Conservation (phyloP, 2,797 vertebrate genomes). For the Carcharodon carcharias region DNA sequence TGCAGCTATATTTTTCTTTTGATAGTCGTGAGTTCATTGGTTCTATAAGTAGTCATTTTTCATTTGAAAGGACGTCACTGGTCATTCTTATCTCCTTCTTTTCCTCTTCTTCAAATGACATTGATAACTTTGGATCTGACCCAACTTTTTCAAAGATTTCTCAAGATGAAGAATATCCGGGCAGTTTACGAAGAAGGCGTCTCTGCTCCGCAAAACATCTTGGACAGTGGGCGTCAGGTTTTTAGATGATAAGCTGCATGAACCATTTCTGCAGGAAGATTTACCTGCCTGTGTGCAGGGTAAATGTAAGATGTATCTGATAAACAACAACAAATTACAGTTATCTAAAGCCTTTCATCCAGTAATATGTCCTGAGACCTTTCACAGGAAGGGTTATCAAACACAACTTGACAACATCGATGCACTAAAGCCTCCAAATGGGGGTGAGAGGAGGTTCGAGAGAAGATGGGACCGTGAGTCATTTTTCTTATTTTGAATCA, state of each 20-base stretch:
- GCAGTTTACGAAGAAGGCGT: background rate
- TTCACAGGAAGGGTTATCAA: background rate
- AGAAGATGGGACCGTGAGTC: too few relatives aligned
- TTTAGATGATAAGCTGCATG: background rate
- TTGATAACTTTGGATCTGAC: conserved; percentile 7
- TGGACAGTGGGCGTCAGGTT: background rate
- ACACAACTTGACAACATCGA: background rate
- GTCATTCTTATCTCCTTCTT: conserved; percentile 53
- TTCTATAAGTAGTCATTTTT: conserved; percentile 52
- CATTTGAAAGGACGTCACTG: conserved; percentile 47
- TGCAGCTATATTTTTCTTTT: conserved; percentile 61
- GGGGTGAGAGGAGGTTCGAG: too few relatives aligned
- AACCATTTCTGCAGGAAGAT: background rate
- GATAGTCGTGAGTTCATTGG: conserved; percentile 52
- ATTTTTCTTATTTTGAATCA: too few relatives aligned
- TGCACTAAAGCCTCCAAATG: too few relatives aligned
- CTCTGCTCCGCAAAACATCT: background rate
- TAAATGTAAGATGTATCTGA: background rate
- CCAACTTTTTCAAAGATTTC: conserved; percentile 7
- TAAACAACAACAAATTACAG: background rate
- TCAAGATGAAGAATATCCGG: background rate
- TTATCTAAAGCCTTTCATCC: background rate
- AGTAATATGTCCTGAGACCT: background rate
- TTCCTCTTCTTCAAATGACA: conserved; percentile 50
- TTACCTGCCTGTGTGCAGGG: background rate